Evolutionary conservation across 2,888 invertebrate genomes (phyloP).

Genomic region (Nymphalis urticae): DNA sequence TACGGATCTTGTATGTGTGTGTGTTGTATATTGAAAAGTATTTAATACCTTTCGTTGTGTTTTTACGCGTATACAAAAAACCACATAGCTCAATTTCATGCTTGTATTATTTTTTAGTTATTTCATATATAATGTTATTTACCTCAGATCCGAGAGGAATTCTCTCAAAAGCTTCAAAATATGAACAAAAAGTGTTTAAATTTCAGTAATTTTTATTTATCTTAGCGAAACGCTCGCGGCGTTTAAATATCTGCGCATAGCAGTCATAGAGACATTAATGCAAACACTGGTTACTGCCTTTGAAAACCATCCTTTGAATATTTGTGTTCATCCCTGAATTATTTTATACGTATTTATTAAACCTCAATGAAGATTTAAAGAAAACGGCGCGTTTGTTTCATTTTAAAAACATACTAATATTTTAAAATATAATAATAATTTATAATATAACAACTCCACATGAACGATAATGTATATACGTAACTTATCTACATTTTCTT

Average conservation of each 20-base stretch:
- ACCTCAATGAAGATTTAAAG: background rate
- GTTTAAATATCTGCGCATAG: slow-evolving; percentile 72
- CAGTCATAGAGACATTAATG: slow-evolving; percentile 67
- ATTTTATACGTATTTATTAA: slow-evolving; percentile 3
- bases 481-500: too few relatives aligned
- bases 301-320: slow-evolving; percentile 62
- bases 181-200: slow-evolving; percentile 73
- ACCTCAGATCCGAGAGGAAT: slow-evolving; percentile 34
- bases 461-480: too few relatives aligned
- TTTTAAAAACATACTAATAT: background rate
- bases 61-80: background rate
- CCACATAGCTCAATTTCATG: background rate
- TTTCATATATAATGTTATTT: slow-evolving; percentile 18
- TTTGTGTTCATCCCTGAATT: slow-evolving; percentile 44
- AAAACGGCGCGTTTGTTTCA: background rate
- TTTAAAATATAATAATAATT: too few relatives aligned
- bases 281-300: slow-evolving; percentile 68
- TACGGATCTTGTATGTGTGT: too few relatives aligned
- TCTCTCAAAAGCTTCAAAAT: slow-evolving; percentile 42
- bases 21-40: too few relatives aligned
- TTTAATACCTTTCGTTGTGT: background rate
- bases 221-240: slow-evolving; percentile 66
- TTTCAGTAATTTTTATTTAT: slow-evolving; percentile 71
- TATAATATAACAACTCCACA: too few relatives aligned
- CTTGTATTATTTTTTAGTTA: background rate